Evolutionary conservation across 2,113 vertebrate species (phyloP).

Genomic region (Actinemys pallida): DNA sequence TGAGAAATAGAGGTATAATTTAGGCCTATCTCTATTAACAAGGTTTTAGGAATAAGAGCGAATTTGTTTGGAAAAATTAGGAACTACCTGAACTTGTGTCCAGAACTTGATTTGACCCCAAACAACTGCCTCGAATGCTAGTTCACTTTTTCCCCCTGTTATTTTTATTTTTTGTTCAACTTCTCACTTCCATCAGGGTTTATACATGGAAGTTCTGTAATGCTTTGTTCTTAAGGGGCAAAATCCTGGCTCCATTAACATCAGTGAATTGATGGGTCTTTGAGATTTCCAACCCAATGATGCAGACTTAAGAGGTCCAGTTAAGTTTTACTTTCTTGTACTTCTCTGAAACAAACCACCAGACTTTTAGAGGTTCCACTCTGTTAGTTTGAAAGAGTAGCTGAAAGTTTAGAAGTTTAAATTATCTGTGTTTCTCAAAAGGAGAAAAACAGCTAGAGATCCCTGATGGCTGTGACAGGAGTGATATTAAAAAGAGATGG

Average conservation of each 20-base stretch:
- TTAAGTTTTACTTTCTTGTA: not conserved
- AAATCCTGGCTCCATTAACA: not conserved
- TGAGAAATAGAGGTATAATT: not conserved
- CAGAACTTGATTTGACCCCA: not conserved
- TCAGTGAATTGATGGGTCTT: not conserved
- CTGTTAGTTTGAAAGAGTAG: rapidly evolving
- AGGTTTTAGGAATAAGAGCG: not conserved
- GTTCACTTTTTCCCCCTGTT: not conserved
- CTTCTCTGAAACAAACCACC: not conserved
- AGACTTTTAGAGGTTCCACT: not conserved
- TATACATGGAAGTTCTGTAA: not conserved
- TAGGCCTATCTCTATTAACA: not conserved
- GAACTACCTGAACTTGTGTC: not conserved
- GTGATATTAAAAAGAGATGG: rapidly evolving
- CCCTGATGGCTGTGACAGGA: not conserved
- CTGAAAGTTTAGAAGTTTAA: too few relatives aligned
- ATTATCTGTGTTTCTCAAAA: rapidly evolving
- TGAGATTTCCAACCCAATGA: not conserved
- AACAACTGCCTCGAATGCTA: not conserved
- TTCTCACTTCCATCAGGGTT: not conserved
- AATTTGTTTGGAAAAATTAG: not conserved
- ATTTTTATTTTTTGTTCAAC: not conserved
- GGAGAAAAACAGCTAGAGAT: not conserved
- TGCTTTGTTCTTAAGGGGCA: not conserved
- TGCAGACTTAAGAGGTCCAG: not conserved